Evolutionary conservation across 35 echinoderm and acorn worm species (phyloP).

Genomic region (Diadema setosum): DNA sequence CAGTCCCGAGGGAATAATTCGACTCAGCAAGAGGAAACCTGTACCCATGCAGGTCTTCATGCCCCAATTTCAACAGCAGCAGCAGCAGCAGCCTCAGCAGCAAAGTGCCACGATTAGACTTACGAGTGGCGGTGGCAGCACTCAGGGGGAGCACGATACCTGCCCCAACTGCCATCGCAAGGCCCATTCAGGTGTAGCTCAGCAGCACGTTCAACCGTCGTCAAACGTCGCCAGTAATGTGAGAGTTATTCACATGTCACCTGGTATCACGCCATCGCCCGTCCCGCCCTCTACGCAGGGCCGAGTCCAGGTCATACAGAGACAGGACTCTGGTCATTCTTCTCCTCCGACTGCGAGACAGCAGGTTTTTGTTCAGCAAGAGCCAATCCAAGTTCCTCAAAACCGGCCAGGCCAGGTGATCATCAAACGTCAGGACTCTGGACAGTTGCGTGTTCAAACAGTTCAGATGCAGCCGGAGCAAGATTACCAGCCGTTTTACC

Average conservation of each 20-base stretch:
- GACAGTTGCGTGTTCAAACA: not conserved
- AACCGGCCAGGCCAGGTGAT: not conserved
- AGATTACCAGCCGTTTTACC: not conserved
- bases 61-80: not conserved
- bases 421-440: not conserved
- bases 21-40: slow-evolving; percentile 47
- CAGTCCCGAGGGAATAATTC: slow-evolving; percentile 58
- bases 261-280: not conserved
- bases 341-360: not conserved
- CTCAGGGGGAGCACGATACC: not conserved
- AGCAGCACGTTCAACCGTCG: not conserved
- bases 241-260: not conserved
- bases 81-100: not conserved
- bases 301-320: slow-evolving; percentile 4
- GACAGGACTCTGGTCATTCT: not conserved
- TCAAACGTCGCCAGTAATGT: not conserved
- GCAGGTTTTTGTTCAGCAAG: not conserved
- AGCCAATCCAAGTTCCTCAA: not conserved
- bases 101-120: slow-evolving; percentile 18
- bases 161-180: slow-evolving; percentile 41
- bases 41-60: slow-evolving; percentile 27
- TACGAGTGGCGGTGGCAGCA: not conserved
- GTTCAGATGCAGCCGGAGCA: not conserved
- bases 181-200: not conserved
- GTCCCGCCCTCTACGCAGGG: not conserved